Evolutionary conservation across 2,113 vertebrate species (phyloP), one percentile per base, ranked within the genome.

Genomic region (Terrapene triunguis): DNA sequence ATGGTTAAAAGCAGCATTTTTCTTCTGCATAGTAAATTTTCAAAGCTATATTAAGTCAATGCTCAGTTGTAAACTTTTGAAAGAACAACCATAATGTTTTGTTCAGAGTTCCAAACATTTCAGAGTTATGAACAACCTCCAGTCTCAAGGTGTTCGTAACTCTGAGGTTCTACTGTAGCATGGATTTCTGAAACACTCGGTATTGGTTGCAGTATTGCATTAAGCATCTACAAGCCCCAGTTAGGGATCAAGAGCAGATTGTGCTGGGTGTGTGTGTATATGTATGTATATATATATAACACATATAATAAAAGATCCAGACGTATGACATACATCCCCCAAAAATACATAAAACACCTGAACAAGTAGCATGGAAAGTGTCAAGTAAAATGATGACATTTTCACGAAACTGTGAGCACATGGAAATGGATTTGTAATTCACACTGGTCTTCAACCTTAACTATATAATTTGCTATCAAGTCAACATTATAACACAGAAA

Each of bases 151-250:
- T 62, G 27, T 62, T 59, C 5, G 27, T 59, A 59, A 59, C 25
- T 59, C 57, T 59, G 57, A 59, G 57, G 57, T 59, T 62, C 53
- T 22, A 54, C 53, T 54, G 53, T 99, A 92, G 99, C 97, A 10
- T 99, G 99, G 99, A 99, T 99, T 98, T 99, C 99, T 6, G 99
- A 99, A 98, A 99, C 99, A 16, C 99, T 99, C 90, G 99, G 99
- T 97, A 99, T 99, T 97, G 99, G 99, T 90, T 99, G 99, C 94
- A 99, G 99, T 96, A 99, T 98, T 99, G 99, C 98, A 98, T 99
- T 97, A 99, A 99, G 85, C 83, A 96, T 92, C 90, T 95, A 91
- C 74, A 80, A 92, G 47, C 9, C 32, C 83, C 88, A 88, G 51
- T 27, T n/a, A 96, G 92, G 65, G 84, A 85, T 44, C 48, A 92